Evolutionary conservation across 2,797 vertebrate genomes (phyloP), one percentile per base, ranked within the genome.

Genomic region (Sebastes nivosus): DNA sequence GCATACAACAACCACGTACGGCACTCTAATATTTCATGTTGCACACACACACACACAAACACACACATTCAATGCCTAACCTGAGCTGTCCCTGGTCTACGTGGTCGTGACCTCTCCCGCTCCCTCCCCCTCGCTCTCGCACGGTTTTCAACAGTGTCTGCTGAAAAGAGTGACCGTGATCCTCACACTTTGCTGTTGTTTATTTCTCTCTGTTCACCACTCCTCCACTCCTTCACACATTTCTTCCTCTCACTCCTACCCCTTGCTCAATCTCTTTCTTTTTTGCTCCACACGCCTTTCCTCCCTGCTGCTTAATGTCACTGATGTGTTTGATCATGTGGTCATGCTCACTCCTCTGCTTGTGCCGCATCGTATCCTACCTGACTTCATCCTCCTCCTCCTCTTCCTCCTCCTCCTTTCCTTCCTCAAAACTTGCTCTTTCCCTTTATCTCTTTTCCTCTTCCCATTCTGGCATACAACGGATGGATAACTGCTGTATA

Each of bases 151-250:
- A 94, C 92, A 92, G 93, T 93, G 90, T 92, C 89, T 92, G 90
- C 91, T 94, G 92, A 92, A 90, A 92, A 84, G 82, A 91, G 77
- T 92, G 82, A 88, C 84, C 74, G 64, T 88, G 87, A 88, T 91
- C 93, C 93, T 96, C 94, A 95, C 89, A 89, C 89, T 92, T 81
- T 94, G 90, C 90, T 95, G 88, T 93, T 88, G 88, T 93, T 93
- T 91, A 91, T 94, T 92, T 95, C 92, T 94, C 91, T 95, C 92
- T 94, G 80, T 81, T 89, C 81, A 89, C 82, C 90, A 87, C 89
- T 87, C 87, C 88, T 88, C 64, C 84, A 72, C 82, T 91, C 88
- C 87, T 77, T 84, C 55, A 80, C 89, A 88, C 88, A 80, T 88
- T 46, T 79, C 76, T 67, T 80, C 88, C 87, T 90, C 79, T 84